Base-by-base conservation (phyloP, 2,797 vertebrate species). In the Bucorvus abyssinicus region DNA sequence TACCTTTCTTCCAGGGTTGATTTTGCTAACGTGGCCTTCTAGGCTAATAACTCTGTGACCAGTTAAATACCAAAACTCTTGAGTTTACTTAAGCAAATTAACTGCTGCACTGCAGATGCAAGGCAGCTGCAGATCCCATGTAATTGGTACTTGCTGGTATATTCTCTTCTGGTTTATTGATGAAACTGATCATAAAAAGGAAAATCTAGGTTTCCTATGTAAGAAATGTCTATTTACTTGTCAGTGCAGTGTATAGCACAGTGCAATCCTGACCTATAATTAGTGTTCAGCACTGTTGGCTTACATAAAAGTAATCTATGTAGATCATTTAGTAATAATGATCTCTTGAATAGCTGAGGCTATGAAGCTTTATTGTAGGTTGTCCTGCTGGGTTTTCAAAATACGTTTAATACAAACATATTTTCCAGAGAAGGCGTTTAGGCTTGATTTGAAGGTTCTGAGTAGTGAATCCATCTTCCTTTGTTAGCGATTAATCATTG, bases 21-120 rank as follows among this genome's bases (percentile, higher is more conserved):
- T 86, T 94, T 94, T 53, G 73, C 50, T 91, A 14, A 75, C 57
- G 49, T 88, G 83, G 29, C 29, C 38, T 36, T 80, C 45, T 7
- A 49, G 42, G 9, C 73, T 93, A 56, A 52, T 85, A 38, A 75
- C 63, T 91, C 61, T 76, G 26, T 78, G 88, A 47, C 65, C 63
- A 45, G 52, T 75, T 76, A 82, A 65, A 11, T 73, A 81, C 52
- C 77, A 65, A 61, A 90, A 86, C 57, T 91, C 55, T 59, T 29
- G 32, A 47, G 61, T 90, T 96, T 90, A 64, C 83, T 91, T 79
- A 95, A 47, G 55, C 86, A 79, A 85, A 90, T 78, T 65, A 93
- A 23, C 47, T 93, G 61, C 79, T 81, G 80, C 83, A 34, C 53
- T 90, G 85, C 87, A 90, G 82, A 86, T 89, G 61, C 23, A 84